Percentiles rank a stretch among this genome's conserved stretches.
These are phyloP conservation scores for Megalops atlanticus DNA, from an alignment of 2,113 vertebrate genomes.

Conservation along the genomic window DNA sequence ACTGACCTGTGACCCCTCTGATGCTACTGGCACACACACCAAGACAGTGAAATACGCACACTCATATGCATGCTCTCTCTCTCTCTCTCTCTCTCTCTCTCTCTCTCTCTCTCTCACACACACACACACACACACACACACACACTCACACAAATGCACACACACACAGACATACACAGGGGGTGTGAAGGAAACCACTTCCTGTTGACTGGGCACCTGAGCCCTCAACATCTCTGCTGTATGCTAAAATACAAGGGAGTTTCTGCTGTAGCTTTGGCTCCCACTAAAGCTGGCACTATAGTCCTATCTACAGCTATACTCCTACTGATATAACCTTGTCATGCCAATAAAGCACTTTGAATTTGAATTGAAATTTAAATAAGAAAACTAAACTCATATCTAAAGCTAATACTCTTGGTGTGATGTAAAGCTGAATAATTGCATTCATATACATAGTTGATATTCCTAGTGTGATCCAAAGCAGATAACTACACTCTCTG, in stretches of 20 bases:
- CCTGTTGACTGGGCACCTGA: slow-evolving; percentile 10
- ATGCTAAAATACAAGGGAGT: background rate
- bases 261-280: background rate
- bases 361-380: background rate
- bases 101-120: slow-evolving; percentile 60
- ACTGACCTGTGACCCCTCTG: slow-evolving; percentile 57
- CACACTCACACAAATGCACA: slow-evolving; percentile 49
- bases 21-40: slow-evolving; percentile 38
- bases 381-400: background rate
- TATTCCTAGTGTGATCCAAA: too few species aligned
- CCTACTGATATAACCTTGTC: background rate
- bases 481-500: too few species aligned
- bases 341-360: too few species aligned
- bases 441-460: too few species aligned
- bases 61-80: background rate
- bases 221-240: background rate
- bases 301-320: too few species aligned
- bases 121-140: slow-evolving; percentile 35
- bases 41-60: background rate
- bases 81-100: slow-evolving; percentile 60
- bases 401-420: background rate
- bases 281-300: too few species aligned
- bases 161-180: background rate
- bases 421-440: too few species aligned
- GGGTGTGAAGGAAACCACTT: slow-evolving; percentile 22